phyloP scores from a whole-genome alignment of 2,797 vertebrate species.

The Siniperca obscura region DNA sequence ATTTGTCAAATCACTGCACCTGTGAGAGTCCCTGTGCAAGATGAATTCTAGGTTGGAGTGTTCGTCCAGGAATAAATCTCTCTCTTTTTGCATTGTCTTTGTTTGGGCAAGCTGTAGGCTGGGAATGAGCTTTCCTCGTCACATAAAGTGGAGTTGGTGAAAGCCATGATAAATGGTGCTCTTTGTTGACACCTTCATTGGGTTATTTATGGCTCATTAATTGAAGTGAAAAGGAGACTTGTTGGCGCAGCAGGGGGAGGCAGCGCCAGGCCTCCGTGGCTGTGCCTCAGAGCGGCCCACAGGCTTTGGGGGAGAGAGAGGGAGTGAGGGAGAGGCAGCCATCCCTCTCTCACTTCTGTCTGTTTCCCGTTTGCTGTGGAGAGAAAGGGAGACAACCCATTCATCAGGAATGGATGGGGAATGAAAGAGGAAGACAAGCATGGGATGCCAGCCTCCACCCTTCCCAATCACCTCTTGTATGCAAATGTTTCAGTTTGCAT shows the following conservation, averaged over 20 bases:
- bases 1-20: conserved; percentile 96
- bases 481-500: conserved; percentile 55
- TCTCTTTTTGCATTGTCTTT: conserved; percentile 78
- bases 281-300: conserved; percentile 81
- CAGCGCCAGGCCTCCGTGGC: conserved; percentile 77
- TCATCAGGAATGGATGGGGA: conserved; percentile 65
- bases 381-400: conserved; percentile 55
- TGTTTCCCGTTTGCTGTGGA: conserved; percentile 72
- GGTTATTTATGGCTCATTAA: conserved; percentile 99
- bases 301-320: conserved; percentile 66
- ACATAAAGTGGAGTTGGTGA: conserved; percentile 87
- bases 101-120: conserved; percentile 82
- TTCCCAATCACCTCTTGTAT: conserved; percentile 31
- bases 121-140: conserved; percentile 87
- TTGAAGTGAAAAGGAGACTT: conserved; percentile 95
- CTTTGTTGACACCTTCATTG: conserved; percentile 98
- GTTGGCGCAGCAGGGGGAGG: conserved; percentile 89
- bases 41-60: conserved; percentile 90
- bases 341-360: conserved; percentile 68
- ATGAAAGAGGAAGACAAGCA: conserved; percentile 70
- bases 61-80: conserved; percentile 93
- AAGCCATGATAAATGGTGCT: conserved; percentile 95
- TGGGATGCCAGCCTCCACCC: conserved; percentile 53
- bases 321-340: conserved; percentile 47
- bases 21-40: conserved; percentile 92